Evolutionary conservation across 2,888 invertebrate species (phyloP).

Genomic region (Xestoiulus laeticollis): DNA sequence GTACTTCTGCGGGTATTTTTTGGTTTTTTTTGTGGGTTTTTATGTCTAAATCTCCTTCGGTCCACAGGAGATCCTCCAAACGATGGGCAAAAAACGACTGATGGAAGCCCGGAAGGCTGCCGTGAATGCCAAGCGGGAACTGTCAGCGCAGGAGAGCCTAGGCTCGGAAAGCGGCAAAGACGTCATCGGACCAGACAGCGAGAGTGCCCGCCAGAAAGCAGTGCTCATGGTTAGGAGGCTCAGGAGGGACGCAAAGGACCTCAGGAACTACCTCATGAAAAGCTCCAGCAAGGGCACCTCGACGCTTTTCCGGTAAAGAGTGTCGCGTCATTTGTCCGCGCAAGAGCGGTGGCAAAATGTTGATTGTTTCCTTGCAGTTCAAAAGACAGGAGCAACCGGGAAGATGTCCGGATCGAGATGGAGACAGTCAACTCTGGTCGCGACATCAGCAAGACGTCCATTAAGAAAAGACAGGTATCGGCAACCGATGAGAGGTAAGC

Average conservation of each 20-base stretch:
- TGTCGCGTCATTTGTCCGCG: too few species aligned
- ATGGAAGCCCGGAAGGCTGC: slow-evolving; percentile 76
- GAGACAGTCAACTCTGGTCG: slow-evolving; percentile 49
- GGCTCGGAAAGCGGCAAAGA: slow-evolving; percentile 39
- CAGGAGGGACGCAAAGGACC: slow-evolving; percentile 54
- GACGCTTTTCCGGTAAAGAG: slow-evolving; percentile 25
- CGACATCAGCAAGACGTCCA: neutral
- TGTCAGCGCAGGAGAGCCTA: slow-evolving; percentile 36
- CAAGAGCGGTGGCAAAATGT: too few species aligned
- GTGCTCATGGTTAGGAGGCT: slow-evolving; percentile 54
- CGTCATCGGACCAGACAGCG: slow-evolving; percentile 51
- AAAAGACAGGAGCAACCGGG: slow-evolving; percentile 42
- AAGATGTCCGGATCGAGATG: slow-evolving; percentile 54
- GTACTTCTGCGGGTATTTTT: neutral
- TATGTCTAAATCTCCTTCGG: neutral
- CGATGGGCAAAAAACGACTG: slow-evolving; percentile 82
- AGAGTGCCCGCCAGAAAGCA: slow-evolving; percentile 53
- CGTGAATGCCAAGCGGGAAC: slow-evolving; percentile 56
- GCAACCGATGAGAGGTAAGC: neutral
- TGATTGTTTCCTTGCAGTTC: neutral
- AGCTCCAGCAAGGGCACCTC: slow-evolving; percentile 50
- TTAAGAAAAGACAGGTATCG: neutral
- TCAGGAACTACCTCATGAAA: slow-evolving; percentile 55
- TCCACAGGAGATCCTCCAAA: slow-evolving; percentile 80
- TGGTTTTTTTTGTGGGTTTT: neutral